Percentiles rank a stretch among this genome's conserved stretches.
Conservation (phyloP, 2,797 vertebrate genomes). For the Cossypha niveicapilla region DNA sequence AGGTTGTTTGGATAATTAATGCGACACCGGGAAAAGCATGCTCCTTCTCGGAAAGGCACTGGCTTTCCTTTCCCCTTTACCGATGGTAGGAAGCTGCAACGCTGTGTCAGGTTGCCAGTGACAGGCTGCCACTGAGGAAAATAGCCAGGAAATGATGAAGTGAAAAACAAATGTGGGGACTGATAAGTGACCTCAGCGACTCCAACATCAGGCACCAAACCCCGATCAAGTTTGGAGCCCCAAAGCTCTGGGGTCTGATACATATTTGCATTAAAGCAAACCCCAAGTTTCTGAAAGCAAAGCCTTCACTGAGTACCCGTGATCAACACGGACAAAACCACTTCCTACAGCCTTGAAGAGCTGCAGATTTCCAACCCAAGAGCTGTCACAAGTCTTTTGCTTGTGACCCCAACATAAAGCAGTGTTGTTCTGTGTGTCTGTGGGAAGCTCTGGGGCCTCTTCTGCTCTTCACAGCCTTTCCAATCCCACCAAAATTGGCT, state of each 20-base stretch:
- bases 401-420: neutral
- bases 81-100: accelerated
- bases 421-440: accelerated
- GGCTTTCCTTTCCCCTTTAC: neutral
- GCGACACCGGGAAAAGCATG: neutral
- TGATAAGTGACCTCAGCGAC: neutral
- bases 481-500: accelerated
- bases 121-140: neutral
- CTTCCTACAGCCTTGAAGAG: neutral
- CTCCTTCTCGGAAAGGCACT: neutral
- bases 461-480: neutral
- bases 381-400: neutral
- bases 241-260: neutral
- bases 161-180: neutral
- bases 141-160: neutral
- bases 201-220: neutral
- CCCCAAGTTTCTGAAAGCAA: neutral
- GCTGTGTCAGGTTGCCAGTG: accelerated
- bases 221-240: neutral
- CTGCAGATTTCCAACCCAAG: neutral
- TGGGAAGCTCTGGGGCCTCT: neutral
- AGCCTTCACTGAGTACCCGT: neutral
- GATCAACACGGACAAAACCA: neutral
- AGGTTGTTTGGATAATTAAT: neutral
- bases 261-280: neutral